Evolutionary conservation across 1,140 invertebrate genomes (phyloP), one percentile per base, ranked within the genome.

Genomic region (Physella acuta): DNA sequence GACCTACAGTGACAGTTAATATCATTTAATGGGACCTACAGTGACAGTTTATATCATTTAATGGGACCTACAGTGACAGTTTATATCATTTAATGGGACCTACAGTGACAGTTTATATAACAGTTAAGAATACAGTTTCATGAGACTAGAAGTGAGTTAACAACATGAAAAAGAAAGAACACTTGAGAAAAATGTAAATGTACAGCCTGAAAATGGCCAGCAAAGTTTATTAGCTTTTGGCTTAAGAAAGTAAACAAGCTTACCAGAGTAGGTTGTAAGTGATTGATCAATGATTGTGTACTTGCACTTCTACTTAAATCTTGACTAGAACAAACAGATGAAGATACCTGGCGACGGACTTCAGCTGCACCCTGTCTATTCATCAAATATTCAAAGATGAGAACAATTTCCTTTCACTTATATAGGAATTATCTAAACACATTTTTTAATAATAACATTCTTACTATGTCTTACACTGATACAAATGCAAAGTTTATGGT

Each of bases 361-460:
- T 93, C 92, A 30, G 91, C 89, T 52, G 91, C 91, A 85, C 91
- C 89, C 81, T 92, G 91, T 78, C 90, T 91, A 75, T 51, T 33
- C 28, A 51, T 34, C 16, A 39, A 4, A n/a, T 3, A 34, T 17
- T 17, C 8, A 31, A 34, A 59, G 16, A 59, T 24, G 56, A 30
- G 53, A 24, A 8, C 8, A 17, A 26, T 16, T 17, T 56, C 16
- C 11, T 56, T 14, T 49, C 44, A 49, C 11, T 8, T 56, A 16
- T 56, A 26, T 56, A 56, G 53, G 8, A 17, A 20, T 26, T n/a
- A 28, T 20, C 11, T 26, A 20, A 14, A 56, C 16, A 56, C 8
- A 56, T 24, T 17, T 16, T 8, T 20, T 17, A 14, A 56, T 8
- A 28, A 4, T 60, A 24, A 3, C 24, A 31, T 16, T 30, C 30